These are phyloP conservation scores for Amphiura filiformis DNA, from an alignment of 35 echinoderm and acorn worm species.

Conservation along the genomic window DNA sequence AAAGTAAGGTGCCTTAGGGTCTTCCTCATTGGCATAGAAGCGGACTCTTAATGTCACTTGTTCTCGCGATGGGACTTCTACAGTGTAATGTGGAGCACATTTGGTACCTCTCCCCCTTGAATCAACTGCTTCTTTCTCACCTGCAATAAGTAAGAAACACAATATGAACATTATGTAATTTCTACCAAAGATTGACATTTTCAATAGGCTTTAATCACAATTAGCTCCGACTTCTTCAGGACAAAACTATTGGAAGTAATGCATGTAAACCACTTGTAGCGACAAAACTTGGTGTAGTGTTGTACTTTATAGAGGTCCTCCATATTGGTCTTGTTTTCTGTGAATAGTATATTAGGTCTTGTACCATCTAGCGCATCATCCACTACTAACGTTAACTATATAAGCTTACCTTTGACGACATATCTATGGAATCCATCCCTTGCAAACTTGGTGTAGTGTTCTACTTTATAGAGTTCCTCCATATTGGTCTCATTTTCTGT, in stretches of 20 bases:
- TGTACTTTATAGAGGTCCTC: constrained; percentile 53
- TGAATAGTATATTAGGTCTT: constrained; percentile 51
- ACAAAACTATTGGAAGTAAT: no score
- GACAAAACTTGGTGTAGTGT: constrained; percentile 82
- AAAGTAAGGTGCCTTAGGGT: constrained; percentile 66
- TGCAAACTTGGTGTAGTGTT: constrained; percentile 82
- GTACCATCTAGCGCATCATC: constrained; percentile 74
- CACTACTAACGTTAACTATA: constrained; percentile 69
- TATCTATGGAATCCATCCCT: constrained; percentile 92
- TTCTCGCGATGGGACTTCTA: constrained; percentile 84
- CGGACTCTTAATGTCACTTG: constrained; percentile 44
- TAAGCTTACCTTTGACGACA: constrained; percentile 62
- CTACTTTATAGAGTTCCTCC: constrained; percentile 48
- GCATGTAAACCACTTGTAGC: no score
- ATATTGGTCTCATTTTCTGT: constrained; percentile 98
- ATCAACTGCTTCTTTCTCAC: constrained; percentile 76
- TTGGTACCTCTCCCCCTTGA: constrained; percentile 76
- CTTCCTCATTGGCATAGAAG: constrained; percentile 66
- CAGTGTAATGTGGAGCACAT: constrained; percentile 76
- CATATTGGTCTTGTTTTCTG: constrained; percentile 96
- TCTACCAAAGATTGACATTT: neutral
- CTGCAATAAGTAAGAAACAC: constrained; percentile 18
- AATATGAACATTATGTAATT: neutral
- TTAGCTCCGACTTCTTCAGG: no score
- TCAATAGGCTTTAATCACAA: no score